These are phyloP conservation scores for Sebastes diaconus DNA, from an alignment of 2,797 vertebrate species.

Conservation along the genomic window DNA sequence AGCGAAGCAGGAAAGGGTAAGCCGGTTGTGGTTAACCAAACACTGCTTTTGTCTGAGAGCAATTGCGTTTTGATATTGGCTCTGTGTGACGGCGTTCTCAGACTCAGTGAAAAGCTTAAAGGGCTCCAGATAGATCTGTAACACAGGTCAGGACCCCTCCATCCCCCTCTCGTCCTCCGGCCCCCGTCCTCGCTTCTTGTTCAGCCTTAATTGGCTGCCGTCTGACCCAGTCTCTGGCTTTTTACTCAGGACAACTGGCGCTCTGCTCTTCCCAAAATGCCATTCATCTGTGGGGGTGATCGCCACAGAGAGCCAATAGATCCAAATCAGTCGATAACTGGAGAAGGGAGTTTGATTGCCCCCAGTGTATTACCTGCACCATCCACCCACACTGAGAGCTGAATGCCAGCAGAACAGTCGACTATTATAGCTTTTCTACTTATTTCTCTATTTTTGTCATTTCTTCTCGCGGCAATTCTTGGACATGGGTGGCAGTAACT, in stretches of 20 bases:
- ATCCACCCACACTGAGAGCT: conserved; percentile 51
- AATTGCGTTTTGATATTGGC: conserved; percentile 46
- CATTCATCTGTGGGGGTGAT: conserved; percentile 54
- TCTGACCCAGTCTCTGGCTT: conserved; percentile 61
- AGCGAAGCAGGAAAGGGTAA: conserved; percentile 10
- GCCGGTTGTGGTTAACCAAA: conserved; percentile 45
- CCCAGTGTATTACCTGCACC: conserved; percentile 50
- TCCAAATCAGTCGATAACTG: conserved; percentile 63
- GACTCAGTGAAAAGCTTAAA: conserved; percentile 52
- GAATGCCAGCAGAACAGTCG: conserved; percentile 61
- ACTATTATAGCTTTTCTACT: conserved; percentile 72
- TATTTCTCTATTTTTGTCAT: conserved; percentile 74
- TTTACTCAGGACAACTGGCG: conserved; percentile 49
- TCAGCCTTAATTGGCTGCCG: conserved; percentile 76
- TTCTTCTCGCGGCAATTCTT: conserved; percentile 63
- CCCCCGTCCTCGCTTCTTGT: conserved; percentile 36
- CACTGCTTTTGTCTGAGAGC: conserved; percentile 41
- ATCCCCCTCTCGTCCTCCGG: conserved; percentile 1
- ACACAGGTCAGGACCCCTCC: conserved; percentile 58
- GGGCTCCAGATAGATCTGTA: conserved; percentile 56
- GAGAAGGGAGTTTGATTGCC: conserved; percentile 34
- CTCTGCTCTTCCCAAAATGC: conserved; percentile 55
- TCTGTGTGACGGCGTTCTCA: conserved; percentile 20
- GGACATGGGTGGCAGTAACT: conserved; percentile 81
- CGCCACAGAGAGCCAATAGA: conserved; percentile 43